These are phyloP conservation scores for Linepithema humile DNA, from an alignment of 1,140 invertebrate genomes.

Conservation along the genomic window DNA sequence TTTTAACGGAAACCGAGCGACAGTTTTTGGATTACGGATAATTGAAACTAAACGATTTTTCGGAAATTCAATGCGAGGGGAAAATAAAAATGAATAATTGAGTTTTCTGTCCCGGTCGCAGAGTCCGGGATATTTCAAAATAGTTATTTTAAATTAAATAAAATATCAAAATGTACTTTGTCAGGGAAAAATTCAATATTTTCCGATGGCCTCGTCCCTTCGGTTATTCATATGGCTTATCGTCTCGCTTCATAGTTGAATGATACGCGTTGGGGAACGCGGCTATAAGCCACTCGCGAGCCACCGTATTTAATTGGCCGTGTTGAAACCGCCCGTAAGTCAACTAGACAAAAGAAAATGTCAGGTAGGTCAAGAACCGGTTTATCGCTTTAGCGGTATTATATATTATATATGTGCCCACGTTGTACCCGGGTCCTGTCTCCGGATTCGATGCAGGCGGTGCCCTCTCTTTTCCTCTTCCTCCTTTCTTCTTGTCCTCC, in stretches of 20 bases:
- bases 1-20: slow-evolving; percentile 10
- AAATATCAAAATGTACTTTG: neutral
- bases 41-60: slow-evolving; percentile 12
- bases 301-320: slow-evolving; percentile 46
- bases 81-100: neutral
- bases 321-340: slow-evolving; percentile 47
- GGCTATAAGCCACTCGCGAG: slow-evolving; percentile 4
- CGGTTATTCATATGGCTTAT: slow-evolving; percentile 11
- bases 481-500: neutral
- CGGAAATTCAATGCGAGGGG: slow-evolving; percentile 22
- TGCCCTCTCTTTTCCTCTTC: neutral
- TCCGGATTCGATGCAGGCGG: slow-evolving; percentile 33
- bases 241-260: slow-evolving; percentile 9
- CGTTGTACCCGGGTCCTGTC: slow-evolving; percentile 3
- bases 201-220: neutral
- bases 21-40: neutral
- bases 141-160: slow-evolving; percentile 1
- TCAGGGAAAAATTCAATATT: neutral
- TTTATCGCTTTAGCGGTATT: slow-evolving; percentile 7
- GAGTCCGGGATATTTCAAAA: neutral
- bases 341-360: slow-evolving; percentile 51
- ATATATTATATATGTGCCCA: neutral
- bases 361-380: slow-evolving; percentile 53
- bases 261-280: neutral
- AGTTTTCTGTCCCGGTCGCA: neutral